Base-by-base conservation (phyloP, 2,797 vertebrate genomes). In the Denticeps clupeoides region DNA sequence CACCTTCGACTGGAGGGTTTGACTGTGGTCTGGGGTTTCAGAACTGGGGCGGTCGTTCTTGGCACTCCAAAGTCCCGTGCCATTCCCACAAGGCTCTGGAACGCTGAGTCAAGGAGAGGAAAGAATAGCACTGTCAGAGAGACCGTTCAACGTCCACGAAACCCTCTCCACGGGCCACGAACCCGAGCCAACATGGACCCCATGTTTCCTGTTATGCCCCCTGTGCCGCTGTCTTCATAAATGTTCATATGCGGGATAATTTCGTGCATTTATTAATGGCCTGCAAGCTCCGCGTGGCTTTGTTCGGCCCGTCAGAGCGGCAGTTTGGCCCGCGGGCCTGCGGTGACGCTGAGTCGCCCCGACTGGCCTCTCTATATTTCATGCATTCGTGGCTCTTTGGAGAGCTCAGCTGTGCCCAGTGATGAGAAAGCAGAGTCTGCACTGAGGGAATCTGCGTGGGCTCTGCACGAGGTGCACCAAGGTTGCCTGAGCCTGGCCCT, bases 1-100 rank as follows among this genome's bases (percentile, higher is more conserved):
- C 73, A 92, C 92, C 92, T 2, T 90, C 88, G 59, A 64, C 64
- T 28, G 83, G 84, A 19, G n/a, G 5, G 63, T 21, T 65, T 49
- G 0, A 62, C 68, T 32, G 75, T n/a, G n/a, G n/a, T n/a, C n/a
- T n/a, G n/a, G n/a, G n/a, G n/a, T n/a, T n/a, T n/a, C n/a, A n/a
- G n/a, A n/a, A n/a, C n/a, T n/a, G n/a, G 61, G 1, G 47, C 19
- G 0, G 45, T 64, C 4, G 28, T 79, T 41, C 79, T 79, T 7
- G 79, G 80, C 42, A 65, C 24, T 18, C 12, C 45, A 4, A 74
- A 72, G 11, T 55, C 68, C 16, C 52, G 67, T 25, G 25, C 45
- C 5, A 4, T 21, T 40, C 6, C 24, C 3, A 11, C 1, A 16
- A 33, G 21, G 21, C 18, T 10, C 21, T 45, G 41, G 24, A 56